Conservation (phyloP, 2,797 vertebrate species). For the Parambassis ranga region DNA sequence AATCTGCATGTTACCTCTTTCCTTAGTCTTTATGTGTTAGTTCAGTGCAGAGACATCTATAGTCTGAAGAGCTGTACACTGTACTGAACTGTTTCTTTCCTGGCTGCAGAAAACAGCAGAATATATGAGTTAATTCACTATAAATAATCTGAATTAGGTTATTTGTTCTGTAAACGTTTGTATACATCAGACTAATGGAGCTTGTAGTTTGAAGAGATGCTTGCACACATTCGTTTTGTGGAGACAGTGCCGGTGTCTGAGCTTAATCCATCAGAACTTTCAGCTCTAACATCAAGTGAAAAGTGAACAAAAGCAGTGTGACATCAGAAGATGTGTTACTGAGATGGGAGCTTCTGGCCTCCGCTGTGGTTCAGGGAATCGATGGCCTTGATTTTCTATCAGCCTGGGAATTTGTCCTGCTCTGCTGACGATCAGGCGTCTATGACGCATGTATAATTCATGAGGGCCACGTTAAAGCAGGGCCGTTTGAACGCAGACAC, state of each 20-base stretch:
- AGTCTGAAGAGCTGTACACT: not conserved
- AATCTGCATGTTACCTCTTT: no score
- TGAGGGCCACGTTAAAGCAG: not conserved
- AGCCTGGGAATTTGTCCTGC: conserved; percentile 28
- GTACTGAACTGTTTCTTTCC: no score
- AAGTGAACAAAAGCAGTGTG: not conserved
- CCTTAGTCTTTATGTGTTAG: no score
- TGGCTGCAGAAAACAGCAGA: not conserved
- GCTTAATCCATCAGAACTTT: not conserved
- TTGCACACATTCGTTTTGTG: not conserved
- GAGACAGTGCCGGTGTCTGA: not conserved
- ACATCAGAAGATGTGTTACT: not conserved
- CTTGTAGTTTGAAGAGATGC: not conserved
- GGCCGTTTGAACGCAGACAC: not conserved
- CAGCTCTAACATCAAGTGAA: not conserved
- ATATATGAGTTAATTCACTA: not conserved
- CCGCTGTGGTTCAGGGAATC: conserved; percentile 34
- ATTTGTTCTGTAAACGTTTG: not conserved
- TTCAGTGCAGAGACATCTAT: no score
- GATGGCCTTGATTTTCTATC: conserved; percentile 47
- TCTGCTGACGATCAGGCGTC: conserved; percentile 30
- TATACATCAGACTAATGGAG: not conserved
- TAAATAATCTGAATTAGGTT: no score
- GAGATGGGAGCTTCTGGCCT: not conserved
- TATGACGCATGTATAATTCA: conserved; percentile 50